These are phyloP conservation scores for Chrysocyon brachyurus DNA, from an alignment of 2,797 vertebrate genomes.

Conservation along the genomic window DNA sequence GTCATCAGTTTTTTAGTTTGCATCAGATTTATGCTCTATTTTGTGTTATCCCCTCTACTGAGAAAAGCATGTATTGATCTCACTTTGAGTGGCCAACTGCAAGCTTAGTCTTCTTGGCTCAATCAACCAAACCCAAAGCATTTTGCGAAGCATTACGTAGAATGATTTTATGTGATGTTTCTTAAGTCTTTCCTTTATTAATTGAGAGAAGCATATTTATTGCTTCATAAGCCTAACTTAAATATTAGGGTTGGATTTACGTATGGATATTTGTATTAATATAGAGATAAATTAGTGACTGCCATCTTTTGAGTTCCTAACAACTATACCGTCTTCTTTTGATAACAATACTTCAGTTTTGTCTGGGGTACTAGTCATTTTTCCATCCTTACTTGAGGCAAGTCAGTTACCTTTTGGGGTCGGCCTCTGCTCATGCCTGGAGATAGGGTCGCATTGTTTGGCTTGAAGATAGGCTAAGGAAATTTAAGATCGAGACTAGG, in stretches of 20 bases:
- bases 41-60: background rate
- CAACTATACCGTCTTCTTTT: background rate
- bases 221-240: background rate
- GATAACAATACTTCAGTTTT: background rate
- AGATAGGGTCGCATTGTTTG: background rate
- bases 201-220: background rate
- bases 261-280: background rate
- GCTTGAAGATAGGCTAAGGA: background rate
- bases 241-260: background rate
- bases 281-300: background rate
- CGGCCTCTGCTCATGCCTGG: background rate
- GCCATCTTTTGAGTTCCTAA: background rate
- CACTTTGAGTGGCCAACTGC: background rate
- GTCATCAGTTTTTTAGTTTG: conserved; percentile 67
- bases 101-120: conserved; percentile 61
- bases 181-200: background rate
- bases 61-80: conserved; percentile 80
- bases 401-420: background rate
- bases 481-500: background rate
- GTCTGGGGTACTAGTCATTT: background rate
- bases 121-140: conserved; percentile 44
- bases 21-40: conserved; percentile 22
- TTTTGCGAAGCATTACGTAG: conserved; percentile 53
- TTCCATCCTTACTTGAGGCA: background rate
- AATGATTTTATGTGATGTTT: background rate